Evolutionary conservation across 2,113 vertebrate species (phyloP).

Genomic region (Rhipidura dahli): DNA sequence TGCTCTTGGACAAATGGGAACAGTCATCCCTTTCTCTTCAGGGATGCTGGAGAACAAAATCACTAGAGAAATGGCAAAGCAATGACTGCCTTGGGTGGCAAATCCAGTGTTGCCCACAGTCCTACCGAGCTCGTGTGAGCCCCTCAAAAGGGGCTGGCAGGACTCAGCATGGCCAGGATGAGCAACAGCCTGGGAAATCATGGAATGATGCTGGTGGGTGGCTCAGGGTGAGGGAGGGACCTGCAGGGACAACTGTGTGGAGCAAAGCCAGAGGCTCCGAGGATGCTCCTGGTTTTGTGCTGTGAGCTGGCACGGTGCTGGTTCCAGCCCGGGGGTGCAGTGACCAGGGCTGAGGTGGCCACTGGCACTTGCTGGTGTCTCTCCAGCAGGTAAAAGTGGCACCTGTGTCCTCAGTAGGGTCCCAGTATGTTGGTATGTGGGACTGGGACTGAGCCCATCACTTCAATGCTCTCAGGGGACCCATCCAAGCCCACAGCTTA

Average conservation of each 20-base stretch:
- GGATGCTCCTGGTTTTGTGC: rapidly evolving
- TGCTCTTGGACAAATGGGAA: neutral
- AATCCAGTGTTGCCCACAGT: neutral
- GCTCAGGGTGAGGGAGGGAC: neutral
- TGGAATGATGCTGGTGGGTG: neutral
- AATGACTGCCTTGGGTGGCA: neutral
- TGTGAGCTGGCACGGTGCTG: neutral
- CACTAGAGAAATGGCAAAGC: neutral
- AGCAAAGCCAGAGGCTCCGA: neutral
- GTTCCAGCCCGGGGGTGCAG: neutral
- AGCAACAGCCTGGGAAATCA: neutral
- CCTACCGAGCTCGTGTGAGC: rapidly evolving
- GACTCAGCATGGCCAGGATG: rapidly evolving
- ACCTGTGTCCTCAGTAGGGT: neutral
- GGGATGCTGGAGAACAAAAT: neutral
- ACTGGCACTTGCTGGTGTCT: neutral
- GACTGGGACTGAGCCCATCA: neutral
- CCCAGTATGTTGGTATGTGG: rapidly evolving
- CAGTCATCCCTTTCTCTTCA: neutral
- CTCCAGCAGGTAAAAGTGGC: neutral
- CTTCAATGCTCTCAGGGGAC: neutral
- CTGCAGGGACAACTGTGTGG: neutral
- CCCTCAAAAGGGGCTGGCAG: neutral
- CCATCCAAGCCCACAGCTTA: rapidly evolving
- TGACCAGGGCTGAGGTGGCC: neutral